Evolutionary conservation across 2,113 vertebrate genomes (phyloP).

Genomic region (Trogon surrucura): DNA sequence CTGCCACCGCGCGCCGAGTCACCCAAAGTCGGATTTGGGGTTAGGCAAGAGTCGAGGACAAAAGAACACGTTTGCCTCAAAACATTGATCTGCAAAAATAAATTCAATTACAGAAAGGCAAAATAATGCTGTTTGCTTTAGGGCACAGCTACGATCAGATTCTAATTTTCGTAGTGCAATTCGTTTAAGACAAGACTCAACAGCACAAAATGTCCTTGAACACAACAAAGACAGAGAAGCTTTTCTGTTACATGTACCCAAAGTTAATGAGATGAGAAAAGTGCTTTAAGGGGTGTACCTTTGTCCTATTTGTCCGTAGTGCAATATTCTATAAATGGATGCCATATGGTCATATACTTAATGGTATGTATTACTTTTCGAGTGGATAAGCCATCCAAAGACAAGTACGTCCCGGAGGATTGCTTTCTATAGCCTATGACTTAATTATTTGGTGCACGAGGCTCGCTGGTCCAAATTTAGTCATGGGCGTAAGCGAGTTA

Average conservation of each 20-base stretch:
- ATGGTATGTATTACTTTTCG: conserved; percentile 39
- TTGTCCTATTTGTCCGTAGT: conserved; percentile 31
- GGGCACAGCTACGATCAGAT: conserved; percentile 36
- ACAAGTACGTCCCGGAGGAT: conserved; percentile 30
- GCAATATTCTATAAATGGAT: conserved; percentile 58
- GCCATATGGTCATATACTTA: conserved; percentile 56
- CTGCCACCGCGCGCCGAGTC: background rate
- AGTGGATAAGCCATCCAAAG: conserved; percentile 59
- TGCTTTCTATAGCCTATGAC: conserved; percentile 47
- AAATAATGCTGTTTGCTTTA: conserved; percentile 44
- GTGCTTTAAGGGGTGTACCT: conserved; percentile 21
- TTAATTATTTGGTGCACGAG: conserved; percentile 58
- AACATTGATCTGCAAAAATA: conserved; percentile 39
- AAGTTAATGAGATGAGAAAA: conserved; percentile 47
- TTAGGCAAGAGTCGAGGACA: background rate
- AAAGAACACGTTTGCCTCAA: background rate
- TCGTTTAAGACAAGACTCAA: conserved; percentile 19
- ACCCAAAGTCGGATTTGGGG: background rate
- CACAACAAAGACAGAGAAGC: background rate
- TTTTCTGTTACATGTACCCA: background rate
- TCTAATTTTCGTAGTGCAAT: conserved; percentile 42
- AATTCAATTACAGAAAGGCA: conserved; percentile 49
- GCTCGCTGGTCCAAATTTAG: conserved; percentile 27
- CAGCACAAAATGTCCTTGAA: conserved; percentile 45
- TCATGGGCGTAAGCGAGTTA: background rate